Percentiles rank a stretch among this genome's conserved stretches.
phyloP scores from a whole-genome alignment of 1,140 invertebrate species.

The Heliconius congener region DNA sequence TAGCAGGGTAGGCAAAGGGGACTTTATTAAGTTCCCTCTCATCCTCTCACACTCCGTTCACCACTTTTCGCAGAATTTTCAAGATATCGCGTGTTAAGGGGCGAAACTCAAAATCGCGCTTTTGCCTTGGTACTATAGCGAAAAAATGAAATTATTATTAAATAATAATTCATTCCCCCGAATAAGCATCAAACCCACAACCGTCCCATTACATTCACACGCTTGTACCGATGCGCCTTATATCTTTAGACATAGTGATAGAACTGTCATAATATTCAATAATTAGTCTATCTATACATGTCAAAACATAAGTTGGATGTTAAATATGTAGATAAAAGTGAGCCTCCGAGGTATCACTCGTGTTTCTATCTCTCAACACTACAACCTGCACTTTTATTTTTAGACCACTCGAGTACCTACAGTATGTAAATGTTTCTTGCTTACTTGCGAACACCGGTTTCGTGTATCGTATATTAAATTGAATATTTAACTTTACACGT shows the following conservation, averaged over 20 bases:
- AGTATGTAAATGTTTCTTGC: conserved; percentile 69
- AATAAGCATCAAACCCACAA: no score
- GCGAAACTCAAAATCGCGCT: no score
- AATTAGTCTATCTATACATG: neutral
- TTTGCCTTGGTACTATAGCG: no score
- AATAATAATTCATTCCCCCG: no score
- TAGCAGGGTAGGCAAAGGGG: no score
- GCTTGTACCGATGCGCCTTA: neutral
- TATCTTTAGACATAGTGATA: neutral
- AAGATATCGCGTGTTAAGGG: no score
- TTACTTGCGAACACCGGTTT: conserved; percentile 39
- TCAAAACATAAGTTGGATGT: conserved; percentile 17
- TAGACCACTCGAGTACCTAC: conserved; percentile 56
- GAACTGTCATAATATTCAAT: conserved; percentile 12
- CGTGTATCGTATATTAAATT: conserved; percentile 25
- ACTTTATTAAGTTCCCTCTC: no score
- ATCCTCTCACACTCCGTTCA: no score
- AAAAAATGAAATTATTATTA: no score
- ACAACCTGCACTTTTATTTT: conserved; percentile 63
- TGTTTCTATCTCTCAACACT: conserved; percentile 51
- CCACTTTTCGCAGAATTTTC: no score
- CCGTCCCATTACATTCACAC: no score
- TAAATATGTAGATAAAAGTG: conserved; percentile 22
- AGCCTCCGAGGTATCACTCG: conserved; percentile 30
- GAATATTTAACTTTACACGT: conserved; percentile 17